Conservation (phyloP, 2,888 invertebrate genomes). For the Drosophila buzzatii region DNA sequence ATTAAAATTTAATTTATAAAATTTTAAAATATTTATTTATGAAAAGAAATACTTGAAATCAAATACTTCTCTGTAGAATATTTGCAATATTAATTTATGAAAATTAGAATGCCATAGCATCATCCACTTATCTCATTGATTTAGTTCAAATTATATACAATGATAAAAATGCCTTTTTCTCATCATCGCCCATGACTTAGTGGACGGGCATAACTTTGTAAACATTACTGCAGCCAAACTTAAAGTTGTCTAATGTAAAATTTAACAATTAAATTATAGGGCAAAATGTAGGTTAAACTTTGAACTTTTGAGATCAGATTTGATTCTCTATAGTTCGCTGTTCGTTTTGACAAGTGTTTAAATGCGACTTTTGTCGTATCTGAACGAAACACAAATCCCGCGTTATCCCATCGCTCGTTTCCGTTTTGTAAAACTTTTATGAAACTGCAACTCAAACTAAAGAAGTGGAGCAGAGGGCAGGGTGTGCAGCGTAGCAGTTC, state of each 20-base stretch:
- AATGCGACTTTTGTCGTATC: constrained; percentile 31
- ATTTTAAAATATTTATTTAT: no score
- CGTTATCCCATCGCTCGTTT: constrained; percentile 59
- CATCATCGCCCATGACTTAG: neutral
- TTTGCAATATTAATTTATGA: no score
- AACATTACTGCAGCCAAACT: neutral
- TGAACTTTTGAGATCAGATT: neutral
- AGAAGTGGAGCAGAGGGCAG: neutral
- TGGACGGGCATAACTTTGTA: neutral
- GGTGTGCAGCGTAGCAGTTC: neutral
- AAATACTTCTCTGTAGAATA: no score
- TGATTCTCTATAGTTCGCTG: no score
- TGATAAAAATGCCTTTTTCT: neutral
- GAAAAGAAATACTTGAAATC: no score
- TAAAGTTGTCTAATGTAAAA: neutral
- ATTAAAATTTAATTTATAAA: no score
- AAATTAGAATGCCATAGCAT: no score
- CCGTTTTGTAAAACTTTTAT: constrained; percentile 63
- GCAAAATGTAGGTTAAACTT: constrained; percentile 27
- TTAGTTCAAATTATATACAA: neutral
- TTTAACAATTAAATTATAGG: neutral
- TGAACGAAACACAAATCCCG: constrained; percentile 49
- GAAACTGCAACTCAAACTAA: constrained; percentile 42
- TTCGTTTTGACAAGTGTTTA: constrained; percentile 1
- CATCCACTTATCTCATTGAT: neutral